These are phyloP conservation scores for Falcaria lacertinaria DNA, from an alignment of 2,888 invertebrate genomes.

Conservation along the genomic window DNA sequence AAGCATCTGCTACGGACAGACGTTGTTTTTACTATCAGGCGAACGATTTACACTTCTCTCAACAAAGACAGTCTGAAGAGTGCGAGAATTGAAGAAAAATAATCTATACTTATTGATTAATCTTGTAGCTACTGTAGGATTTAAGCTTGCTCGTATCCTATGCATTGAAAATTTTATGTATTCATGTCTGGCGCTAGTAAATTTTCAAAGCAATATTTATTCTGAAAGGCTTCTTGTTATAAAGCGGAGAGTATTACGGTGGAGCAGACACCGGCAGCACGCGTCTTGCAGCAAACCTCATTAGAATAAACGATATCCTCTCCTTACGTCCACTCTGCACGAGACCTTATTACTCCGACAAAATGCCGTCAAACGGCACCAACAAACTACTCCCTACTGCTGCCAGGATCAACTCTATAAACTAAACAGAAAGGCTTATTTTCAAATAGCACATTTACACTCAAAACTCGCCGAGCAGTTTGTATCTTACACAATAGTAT, in stretches of 20 bases:
- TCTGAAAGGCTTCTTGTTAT: constrained; percentile 9
- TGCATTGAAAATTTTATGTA: neutral
- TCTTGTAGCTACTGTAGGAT: neutral
- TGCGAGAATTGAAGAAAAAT: too few species aligned
- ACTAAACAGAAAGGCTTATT: constrained; percentile 29
- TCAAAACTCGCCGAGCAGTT: constrained; percentile 27
- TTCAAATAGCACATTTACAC: constrained; percentile 17
- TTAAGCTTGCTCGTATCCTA: neutral
- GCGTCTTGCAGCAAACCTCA: constrained; percentile 62
- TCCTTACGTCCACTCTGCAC: constrained; percentile 75
- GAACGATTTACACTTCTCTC: too few species aligned
- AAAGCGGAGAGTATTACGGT: constrained; percentile 34
- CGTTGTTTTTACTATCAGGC: too few species aligned
- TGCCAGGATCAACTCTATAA: constrained; percentile 37
- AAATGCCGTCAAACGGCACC: constrained; percentile 74
- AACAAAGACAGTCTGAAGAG: too few species aligned
- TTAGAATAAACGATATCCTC: constrained; percentile 80
- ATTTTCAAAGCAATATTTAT: constrained; percentile 3
- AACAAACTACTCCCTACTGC: constrained; percentile 20
- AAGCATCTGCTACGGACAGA: too few species aligned
- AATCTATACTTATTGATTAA: neutral
- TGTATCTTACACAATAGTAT: constrained; percentile 33
- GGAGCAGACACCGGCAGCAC: constrained; percentile 43
- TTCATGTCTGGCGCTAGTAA: neutral
- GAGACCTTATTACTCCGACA: constrained; percentile 78